Base-by-base conservation (phyloP, 2,888 invertebrate species). In the Hemicrepidius hirtus region DNA sequence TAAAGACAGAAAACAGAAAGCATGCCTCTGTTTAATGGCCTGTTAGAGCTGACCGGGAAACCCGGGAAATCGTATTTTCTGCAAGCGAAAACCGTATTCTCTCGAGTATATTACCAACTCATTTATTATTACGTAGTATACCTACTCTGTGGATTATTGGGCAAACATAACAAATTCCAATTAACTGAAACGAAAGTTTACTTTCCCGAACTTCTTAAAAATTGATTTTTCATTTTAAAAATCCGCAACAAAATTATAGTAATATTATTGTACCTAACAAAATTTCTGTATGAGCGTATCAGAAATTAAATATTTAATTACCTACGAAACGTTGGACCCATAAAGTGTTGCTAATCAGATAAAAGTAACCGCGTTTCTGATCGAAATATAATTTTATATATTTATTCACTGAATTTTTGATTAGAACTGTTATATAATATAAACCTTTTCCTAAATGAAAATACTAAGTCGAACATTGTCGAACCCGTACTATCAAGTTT, bases 61-160 rank as follows among this genome's bases (percentile, higher is more conserved):
- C 81, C 82, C 80, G 82, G 82, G 80, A 82, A 81, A 81, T 79
- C 73, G 79, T 75, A 79, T 81, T 80, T 80, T 76, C 76, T 67
- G 49, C 80, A 77, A 71, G 77, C 62, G 46, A 77, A 78, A 78
- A 78, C 71, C 64, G 64, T 71, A 78, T 74, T 71, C 68, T 70
- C 57, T 49, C 59, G 35, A 24, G 13, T 53, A 32, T 20, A 49
- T 49, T 49, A 49, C 24, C 13, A 5, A 24, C 20, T 32, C 49
- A 46, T 49, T 49, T 49, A 49, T 49, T 24, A 49, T 49, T 49
- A 10, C n/a, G n/a, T n/a, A n/a, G n/a, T n/a, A n/a, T n/a, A n/a
- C 24, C 10, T 49, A 10, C 21, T 49, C 2, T 21, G 24, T 24
- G 49, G 49, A 49, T 49, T 49, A 24, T 49, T 24, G 4, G 3